Evolutionary conservation across 2,888 invertebrate species (phyloP).

Genomic region (Neoscelio sp.): DNA sequence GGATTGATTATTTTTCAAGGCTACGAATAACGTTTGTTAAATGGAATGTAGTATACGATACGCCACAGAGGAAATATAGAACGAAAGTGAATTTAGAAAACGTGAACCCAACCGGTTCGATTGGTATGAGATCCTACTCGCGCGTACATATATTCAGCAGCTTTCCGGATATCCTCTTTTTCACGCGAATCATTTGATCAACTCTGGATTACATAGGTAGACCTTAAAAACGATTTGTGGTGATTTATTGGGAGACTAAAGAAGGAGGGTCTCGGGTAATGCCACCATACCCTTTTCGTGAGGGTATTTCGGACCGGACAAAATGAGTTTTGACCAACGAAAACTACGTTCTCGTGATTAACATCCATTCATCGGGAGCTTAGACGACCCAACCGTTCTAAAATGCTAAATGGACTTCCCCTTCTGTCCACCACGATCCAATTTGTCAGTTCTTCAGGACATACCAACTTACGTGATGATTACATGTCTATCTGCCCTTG

Average conservation of each 20-base stretch:
- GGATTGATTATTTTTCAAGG: not conserved
- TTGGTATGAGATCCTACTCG: slow-evolving; percentile 51
- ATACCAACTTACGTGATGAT: slow-evolving; percentile 58
- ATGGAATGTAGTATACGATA: slow-evolving; percentile 22
- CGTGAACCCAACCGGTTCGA: slow-evolving; percentile 28
- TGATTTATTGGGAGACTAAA: slow-evolving; percentile 22
- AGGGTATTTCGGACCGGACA: slow-evolving; percentile 16
- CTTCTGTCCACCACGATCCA: slow-evolving; percentile 60
- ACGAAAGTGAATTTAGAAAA: slow-evolving; percentile 59
- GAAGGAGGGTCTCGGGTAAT: too few species aligned
- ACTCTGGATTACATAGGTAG: slow-evolving; percentile 55
- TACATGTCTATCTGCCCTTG: slow-evolving; percentile 64
- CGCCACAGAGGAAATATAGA: slow-evolving; percentile 29
- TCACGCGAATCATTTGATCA: slow-evolving; percentile 50
- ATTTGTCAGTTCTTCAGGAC: slow-evolving; percentile 67
- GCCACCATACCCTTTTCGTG: slow-evolving; percentile 30
- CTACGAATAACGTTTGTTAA: slow-evolving; percentile 14
- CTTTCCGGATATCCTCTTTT: slow-evolving; percentile 64
- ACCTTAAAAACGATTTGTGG: slow-evolving; percentile 52
- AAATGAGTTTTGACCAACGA: slow-evolving; percentile 65
- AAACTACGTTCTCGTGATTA: slow-evolving; percentile 72
- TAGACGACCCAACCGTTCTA: slow-evolving; percentile 65
- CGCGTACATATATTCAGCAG: slow-evolving; percentile 50
- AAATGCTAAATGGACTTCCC: slow-evolving; percentile 68
- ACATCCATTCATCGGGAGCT: slow-evolving; percentile 75